Conservation (phyloP, 1,140 invertebrate species). For the Ruditapes philippinarum region DNA sequence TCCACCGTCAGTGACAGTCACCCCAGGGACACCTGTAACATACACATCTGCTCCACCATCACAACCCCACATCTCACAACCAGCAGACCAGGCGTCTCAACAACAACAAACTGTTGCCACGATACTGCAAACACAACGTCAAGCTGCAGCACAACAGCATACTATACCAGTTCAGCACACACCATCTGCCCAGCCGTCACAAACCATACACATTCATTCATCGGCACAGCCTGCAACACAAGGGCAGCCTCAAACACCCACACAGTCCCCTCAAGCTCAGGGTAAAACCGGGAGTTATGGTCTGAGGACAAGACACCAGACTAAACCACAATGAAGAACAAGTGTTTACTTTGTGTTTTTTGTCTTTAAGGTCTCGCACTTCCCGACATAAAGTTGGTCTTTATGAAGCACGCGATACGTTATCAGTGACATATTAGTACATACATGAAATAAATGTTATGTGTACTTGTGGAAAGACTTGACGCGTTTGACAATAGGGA, state of each 20-base stretch:
- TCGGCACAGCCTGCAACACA: neutral
- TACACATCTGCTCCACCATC: slow-evolving; percentile 46
- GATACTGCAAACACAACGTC: slow-evolving; percentile 66
- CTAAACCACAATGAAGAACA: slow-evolving; percentile 49
- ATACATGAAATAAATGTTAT: too few species aligned
- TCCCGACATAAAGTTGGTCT: too few species aligned
- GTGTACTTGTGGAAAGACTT: too few species aligned
- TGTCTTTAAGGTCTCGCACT: too few species aligned
- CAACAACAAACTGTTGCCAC: slow-evolving; percentile 58
- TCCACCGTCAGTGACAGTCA: neutral
- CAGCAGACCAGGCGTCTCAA: slow-evolving; percentile 11
- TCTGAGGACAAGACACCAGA: slow-evolving; percentile 60
- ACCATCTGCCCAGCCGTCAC: slow-evolving; percentile 26
- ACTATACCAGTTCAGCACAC: slow-evolving; percentile 49
- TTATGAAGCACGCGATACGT: too few species aligned
- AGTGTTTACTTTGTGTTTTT: neutral
- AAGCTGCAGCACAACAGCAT: slow-evolving; percentile 22
- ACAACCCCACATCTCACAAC: slow-evolving; percentile 56
- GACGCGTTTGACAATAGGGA: too few species aligned
- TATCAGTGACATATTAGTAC: too few species aligned
- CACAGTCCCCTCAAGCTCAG: slow-evolving; percentile 44
- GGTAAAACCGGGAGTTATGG: slow-evolving; percentile 43
- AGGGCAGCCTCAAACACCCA: neutral
- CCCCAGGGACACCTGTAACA: slow-evolving; percentile 64
- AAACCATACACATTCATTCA: slow-evolving; percentile 59